A percentile compares a stretch with the other conserved stretches of the same genome.
phyloP scores from a whole-genome alignment of 2,113 vertebrate species.

The Halichoerus grypus region DNA sequence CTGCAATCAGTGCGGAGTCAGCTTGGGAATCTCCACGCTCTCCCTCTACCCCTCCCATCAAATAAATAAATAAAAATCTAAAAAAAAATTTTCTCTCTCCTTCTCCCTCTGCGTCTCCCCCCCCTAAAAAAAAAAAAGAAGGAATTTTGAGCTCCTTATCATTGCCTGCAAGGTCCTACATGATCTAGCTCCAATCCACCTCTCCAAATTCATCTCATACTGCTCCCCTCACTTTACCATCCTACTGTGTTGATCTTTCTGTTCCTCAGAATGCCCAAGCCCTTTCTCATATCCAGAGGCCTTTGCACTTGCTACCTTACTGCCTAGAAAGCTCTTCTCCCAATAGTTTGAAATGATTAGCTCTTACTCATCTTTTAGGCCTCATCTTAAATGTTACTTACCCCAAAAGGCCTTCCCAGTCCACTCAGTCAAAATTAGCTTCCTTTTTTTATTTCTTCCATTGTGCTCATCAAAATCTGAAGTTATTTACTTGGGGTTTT shows the following conservation, averaged over 20 bases:
- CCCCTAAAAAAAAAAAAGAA: neutral
- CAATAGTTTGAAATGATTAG: neutral
- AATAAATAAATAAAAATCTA: too few relatives aligned
- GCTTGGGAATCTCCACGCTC: too few relatives aligned
- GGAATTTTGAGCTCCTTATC: neutral
- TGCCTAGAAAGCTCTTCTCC: conserved; percentile 8
- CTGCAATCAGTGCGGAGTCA: too few relatives aligned
- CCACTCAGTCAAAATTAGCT: neutral
- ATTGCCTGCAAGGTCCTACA: neutral
- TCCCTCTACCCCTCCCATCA: too few relatives aligned
- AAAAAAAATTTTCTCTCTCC: too few relatives aligned
- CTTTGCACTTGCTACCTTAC: neutral
- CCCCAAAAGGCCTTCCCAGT: neutral
- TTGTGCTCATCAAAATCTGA: neutral
- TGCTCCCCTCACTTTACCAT: neutral
- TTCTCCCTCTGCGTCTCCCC: too few relatives aligned
- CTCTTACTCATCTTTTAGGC: neutral
- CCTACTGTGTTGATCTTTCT: neutral
- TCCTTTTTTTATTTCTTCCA: neutral
- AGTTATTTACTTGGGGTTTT: neutral
- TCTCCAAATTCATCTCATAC: neutral
- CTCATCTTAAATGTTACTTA: conserved; percentile 1
- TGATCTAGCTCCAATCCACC: neutral
- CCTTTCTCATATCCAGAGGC: neutral
- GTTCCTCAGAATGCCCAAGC: neutral